These are phyloP conservation scores for Cephalopterus ornatus DNA, from an alignment of 2,113 vertebrate genomes.

Conservation along the genomic window DNA sequence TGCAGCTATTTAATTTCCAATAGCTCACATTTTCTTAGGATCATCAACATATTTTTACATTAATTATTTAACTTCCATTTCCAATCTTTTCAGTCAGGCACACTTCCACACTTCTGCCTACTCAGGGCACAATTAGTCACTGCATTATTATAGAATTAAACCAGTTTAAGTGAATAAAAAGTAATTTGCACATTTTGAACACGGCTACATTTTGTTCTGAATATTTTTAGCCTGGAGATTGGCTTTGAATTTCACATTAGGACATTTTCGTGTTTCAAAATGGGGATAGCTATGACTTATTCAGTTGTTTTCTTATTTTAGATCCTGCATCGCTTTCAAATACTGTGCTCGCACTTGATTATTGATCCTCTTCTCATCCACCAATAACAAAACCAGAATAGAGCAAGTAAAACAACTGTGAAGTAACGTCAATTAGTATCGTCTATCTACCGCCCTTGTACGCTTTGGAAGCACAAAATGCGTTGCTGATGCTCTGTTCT, in stretches of 20 bases:
- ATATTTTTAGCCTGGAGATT: neutral
- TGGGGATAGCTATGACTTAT: neutral
- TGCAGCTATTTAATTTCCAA: neutral
- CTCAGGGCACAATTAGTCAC: constrained; percentile 29
- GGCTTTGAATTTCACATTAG: neutral
- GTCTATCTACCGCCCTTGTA: neutral
- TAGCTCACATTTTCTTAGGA: constrained; percentile 1
- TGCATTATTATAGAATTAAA: constrained; percentile 9
- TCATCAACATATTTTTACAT: constrained; percentile 21
- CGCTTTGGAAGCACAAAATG: neutral
- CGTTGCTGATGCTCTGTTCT: neutral
- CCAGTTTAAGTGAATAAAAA: neutral
- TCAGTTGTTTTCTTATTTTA: neutral
- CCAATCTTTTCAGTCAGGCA: neutral
- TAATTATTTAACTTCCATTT: constrained; percentile 43
- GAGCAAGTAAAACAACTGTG: neutral
- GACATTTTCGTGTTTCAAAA: neutral
- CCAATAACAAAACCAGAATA: neutral
- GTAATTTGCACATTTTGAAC: neutral
- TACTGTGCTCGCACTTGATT: neutral
- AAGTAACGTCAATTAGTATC: neutral
- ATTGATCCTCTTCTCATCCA: neutral
- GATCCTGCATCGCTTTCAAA: neutral
- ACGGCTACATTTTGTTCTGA: neutral
- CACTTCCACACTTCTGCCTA: neutral